Conservation (phyloP, 2,797 vertebrate genomes). For the Lepilemur ruficaudatus region DNA sequence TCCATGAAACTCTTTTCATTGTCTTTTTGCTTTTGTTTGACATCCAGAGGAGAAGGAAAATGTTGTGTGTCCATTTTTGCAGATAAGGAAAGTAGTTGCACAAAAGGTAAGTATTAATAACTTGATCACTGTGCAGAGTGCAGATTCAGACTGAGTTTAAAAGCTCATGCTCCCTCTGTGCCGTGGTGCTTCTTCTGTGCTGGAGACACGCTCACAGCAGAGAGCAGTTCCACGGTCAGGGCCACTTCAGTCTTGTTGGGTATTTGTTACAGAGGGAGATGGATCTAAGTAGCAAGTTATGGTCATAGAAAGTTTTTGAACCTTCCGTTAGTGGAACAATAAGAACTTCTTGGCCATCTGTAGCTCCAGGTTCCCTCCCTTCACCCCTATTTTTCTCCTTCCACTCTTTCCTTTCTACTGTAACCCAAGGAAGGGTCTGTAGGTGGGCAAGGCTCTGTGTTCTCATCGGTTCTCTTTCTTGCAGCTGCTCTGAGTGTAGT, state of each 20-base stretch:
- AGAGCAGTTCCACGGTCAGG: background rate
- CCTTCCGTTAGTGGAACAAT: background rate
- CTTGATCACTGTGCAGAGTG: background rate
- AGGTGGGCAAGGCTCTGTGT: background rate
- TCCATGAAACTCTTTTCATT: background rate
- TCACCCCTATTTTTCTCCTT: background rate
- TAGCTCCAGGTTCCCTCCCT: background rate
- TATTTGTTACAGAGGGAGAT: background rate
- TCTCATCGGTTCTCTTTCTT: background rate
- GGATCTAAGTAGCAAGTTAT: background rate
- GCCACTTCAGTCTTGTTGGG: background rate
- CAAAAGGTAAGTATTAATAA: background rate
- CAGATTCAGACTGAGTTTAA: background rate
- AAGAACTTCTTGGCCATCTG: background rate
- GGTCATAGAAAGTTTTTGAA: background rate
- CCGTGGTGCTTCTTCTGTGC: background rate
- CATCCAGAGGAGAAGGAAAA: background rate
- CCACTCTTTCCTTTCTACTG: background rate
- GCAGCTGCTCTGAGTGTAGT: background rate
- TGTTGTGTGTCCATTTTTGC: background rate
- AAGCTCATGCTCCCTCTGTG: background rate
- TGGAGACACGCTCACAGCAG: background rate
- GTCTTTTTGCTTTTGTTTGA: background rate
- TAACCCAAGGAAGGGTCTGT: background rate
- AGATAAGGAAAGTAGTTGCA: background rate